Conservation (phyloP, 2,797 vertebrate species). For the Liasis olivaceus region DNA sequence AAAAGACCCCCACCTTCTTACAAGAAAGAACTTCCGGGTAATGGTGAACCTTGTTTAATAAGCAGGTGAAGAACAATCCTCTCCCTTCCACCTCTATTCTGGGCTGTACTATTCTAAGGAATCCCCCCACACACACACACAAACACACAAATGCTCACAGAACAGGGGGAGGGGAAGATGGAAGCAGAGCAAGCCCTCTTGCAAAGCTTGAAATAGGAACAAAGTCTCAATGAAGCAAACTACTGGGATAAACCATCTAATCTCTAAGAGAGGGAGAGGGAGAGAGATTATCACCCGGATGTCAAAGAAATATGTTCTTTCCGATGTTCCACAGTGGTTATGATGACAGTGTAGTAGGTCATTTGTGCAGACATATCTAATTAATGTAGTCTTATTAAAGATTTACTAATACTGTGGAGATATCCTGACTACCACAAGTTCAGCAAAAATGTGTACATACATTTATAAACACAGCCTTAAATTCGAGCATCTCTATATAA, state of each 20-base stretch:
- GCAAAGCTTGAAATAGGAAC: constrained; percentile 2
- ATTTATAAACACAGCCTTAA: background rate
- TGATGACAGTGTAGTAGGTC: background rate
- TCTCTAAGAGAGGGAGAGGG: background rate
- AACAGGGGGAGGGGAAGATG: background rate
- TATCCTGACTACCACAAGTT: background rate
- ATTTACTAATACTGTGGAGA: background rate
- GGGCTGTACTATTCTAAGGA: constrained; percentile 20
- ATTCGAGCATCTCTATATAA: background rate
- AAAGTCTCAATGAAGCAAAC: constrained; percentile 32
- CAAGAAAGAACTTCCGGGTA: constrained; percentile 45
- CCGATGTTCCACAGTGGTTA: background rate
- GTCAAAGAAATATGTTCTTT: constrained; percentile 4
- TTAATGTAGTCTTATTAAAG: background rate
- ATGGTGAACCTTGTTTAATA: constrained; percentile 13
- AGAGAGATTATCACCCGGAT: constrained; percentile 19
- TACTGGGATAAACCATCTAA: constrained; percentile 17
- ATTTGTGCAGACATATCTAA: background rate
- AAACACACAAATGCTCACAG: background rate
- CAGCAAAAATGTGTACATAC: background rate
- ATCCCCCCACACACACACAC: background rate
- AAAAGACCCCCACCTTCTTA: constrained; percentile 23
- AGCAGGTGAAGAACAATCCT: constrained; percentile 38
- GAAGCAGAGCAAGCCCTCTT: background rate
- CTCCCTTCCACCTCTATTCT: constrained; percentile 6